Base-by-base conservation (phyloP, 2,888 invertebrate species). In the Zaprionus bogoriensis region DNA sequence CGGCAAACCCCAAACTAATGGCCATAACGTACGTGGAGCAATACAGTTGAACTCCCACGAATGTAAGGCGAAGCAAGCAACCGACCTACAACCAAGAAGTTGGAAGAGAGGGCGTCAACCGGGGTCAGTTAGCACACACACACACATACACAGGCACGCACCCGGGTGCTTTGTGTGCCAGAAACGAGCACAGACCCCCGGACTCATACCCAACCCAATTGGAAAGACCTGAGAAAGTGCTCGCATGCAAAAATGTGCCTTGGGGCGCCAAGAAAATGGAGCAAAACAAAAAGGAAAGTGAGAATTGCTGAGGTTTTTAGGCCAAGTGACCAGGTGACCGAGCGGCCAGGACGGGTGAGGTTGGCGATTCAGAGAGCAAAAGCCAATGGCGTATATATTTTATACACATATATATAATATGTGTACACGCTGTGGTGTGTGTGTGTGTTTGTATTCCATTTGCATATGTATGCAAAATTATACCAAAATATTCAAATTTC, bases 401-500 rank as follows among this genome's bases (percentile, higher is more conserved):
- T 75, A 67, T 73, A 73, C 61, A 64, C 36, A 53, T 46, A 28
- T 42, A 17, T 22, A 47, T 54, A 38, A 17, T 45, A 19, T n/a
- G 42, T 36, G 14, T 47, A 54, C 36, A 25, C 9, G n/a, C n/a
- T 5, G n/a, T 12, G 19, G 12, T 10, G 46, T 30, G 14, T 14
- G 20, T 25, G 12, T 25, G 42, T 14, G 27, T 25, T 30, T 14
- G 27, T 3, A 27, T 30, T 50, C 20, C 46, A 42, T 42, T 25
- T 70, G 54, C 45, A 61, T 48, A 52, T 61, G 64, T 75, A 66
- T 66, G 58, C 62, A 57, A 77, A 67, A 81, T 78, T 82, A 82
- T 85, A 82, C 83, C 69, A 86, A 87, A 85, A 88, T 89, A 89
- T 89, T 89, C 88, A 89, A 89, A 89, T 89, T 89, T 88, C 77